Evolutionary conservation across 1,140 invertebrate genomes (phyloP).

Genomic region (Neodiprion fabricii): DNA sequence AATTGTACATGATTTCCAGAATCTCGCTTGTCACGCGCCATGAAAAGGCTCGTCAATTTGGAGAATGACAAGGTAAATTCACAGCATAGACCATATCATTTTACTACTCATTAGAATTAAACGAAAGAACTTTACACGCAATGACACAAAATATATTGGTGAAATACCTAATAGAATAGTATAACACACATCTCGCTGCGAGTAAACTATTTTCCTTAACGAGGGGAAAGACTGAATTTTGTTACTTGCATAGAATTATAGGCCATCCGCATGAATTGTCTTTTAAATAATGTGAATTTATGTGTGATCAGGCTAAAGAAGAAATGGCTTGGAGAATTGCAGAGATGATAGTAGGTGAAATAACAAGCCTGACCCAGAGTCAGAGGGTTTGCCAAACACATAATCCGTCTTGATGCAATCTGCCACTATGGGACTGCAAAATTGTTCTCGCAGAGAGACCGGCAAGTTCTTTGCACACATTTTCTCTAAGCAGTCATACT

Average conservation of each 20-base stretch:
- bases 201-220: conserved; percentile 9
- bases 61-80: conserved; percentile 74
- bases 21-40: conserved; percentile 69
- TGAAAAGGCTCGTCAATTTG: conserved; percentile 79
- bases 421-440: too few species aligned
- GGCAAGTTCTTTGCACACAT: too few species aligned
- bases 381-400: conserved; percentile 27
- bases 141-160: too few species aligned
- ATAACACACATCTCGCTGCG: too few species aligned
- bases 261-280: not conserved
- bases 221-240: conserved; percentile 9
- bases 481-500: too few species aligned
- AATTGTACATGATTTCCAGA: conserved; percentile 49
- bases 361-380: conserved; percentile 81
- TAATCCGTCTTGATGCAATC: conserved; percentile 45
- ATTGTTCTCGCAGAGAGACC: too few species aligned
- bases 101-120: too few species aligned
- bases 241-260: not conserved
- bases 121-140: too few species aligned
- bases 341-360: conserved; percentile 93
- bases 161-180: too few species aligned
- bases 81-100: too few species aligned
- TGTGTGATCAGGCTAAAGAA: conserved; percentile 76
- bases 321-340: conserved; percentile 94
- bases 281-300: not conserved